Percentiles rank a stretch among this genome's conserved stretches.
phyloP scores from a whole-genome alignment of 2,113 vertebrate species.

The Pontoporia blainvillei region DNA sequence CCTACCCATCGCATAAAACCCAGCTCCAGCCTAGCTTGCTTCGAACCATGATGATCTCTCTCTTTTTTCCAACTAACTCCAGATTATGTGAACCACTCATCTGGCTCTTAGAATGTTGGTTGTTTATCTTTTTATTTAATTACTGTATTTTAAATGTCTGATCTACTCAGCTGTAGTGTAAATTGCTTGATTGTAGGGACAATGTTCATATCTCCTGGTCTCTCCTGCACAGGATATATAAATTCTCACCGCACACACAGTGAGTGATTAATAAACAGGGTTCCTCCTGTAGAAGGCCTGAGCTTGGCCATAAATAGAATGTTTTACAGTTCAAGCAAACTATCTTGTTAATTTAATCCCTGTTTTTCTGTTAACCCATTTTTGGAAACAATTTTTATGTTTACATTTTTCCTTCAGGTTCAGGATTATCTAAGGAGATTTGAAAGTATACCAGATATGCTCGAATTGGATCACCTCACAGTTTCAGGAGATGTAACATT shows the following conservation, averaged over 20 bases:
- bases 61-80: neutral
- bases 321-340: neutral
- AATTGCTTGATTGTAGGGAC: neutral
- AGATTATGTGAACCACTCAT: neutral
- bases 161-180: neutral
- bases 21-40: neutral
- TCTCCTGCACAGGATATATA: neutral
- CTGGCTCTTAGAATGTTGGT: neutral
- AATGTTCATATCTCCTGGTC: neutral
- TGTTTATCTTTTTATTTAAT: neutral
- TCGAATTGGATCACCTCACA: constrained; percentile 98
- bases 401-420: constrained; percentile 83
- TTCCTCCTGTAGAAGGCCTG: neutral
- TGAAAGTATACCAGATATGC: constrained; percentile 98
- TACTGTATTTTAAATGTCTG: neutral
- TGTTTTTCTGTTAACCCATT: neutral
- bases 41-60: neutral
- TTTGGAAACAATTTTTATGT: neutral
- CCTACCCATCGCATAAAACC: neutral
- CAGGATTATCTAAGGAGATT: constrained; percentile 96
- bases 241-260: neutral
- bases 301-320: neutral
- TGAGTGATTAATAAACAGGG: constrained; percentile 3
- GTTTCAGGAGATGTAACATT: constrained; percentile 99
- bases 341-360: neutral